These are phyloP conservation scores for Callyntrura guangdongensis DNA, from an alignment of 2,888 invertebrate genomes.

Conservation along the genomic window DNA sequence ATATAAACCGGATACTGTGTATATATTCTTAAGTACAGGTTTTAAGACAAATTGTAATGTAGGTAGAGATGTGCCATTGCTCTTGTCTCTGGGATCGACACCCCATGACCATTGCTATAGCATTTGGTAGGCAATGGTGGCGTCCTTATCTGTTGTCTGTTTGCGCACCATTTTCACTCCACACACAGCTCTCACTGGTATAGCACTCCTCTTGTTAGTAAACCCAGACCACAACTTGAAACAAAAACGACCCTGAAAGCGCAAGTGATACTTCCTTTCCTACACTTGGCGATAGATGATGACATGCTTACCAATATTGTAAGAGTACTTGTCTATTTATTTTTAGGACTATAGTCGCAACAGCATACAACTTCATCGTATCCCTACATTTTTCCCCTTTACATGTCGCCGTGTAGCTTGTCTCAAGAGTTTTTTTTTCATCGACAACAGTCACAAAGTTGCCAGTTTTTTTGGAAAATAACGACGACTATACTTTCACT, in stretches of 20 bases:
- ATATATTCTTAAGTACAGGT: too few relatives aligned
- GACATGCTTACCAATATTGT: conserved; percentile 9
- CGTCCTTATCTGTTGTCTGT: too few relatives aligned
- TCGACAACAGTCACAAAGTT: conserved; percentile 43
- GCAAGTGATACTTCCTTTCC: neutral
- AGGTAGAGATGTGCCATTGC: too few relatives aligned
- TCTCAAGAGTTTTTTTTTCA: conserved; percentile 55
- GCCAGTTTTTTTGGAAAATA: conserved; percentile 28
- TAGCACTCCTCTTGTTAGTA: conserved; percentile 7
- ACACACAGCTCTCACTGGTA: too few relatives aligned
- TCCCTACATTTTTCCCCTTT: neutral
- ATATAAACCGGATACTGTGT: too few relatives aligned
- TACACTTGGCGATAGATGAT: neutral
- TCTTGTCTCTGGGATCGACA: too few relatives aligned
- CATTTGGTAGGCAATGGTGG: neutral
- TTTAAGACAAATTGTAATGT: too few relatives aligned
- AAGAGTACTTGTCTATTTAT: conserved; percentile 18
- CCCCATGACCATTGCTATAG: neutral
- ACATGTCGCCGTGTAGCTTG: neutral
- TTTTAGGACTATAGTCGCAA: neutral
- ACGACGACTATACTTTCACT: neutral
- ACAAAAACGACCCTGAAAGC: neutral
- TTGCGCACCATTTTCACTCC: too few relatives aligned
- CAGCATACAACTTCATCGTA: neutral
- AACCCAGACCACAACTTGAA: neutral